Conservation (phyloP, 2,797 vertebrate genomes). For the Gouania willdenowi region DNA sequence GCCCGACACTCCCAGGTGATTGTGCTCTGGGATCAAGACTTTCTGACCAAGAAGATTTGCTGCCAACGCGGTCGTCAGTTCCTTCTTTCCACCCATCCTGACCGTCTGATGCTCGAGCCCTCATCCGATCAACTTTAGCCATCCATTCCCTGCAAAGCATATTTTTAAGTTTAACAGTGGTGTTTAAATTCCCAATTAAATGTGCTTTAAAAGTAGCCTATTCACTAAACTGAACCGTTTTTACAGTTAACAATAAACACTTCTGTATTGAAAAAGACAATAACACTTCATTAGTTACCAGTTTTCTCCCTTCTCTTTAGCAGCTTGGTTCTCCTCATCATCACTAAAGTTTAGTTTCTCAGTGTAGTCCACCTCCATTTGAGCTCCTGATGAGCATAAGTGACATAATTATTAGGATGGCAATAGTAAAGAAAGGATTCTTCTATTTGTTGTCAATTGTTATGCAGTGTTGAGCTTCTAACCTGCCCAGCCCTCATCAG, state of each 20-base stretch:
- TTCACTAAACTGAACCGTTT: too few species aligned
- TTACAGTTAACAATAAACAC: too few species aligned
- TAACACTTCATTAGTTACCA: constrained; percentile 71
- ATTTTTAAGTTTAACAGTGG: neutral
- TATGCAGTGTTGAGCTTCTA: constrained; percentile 13
- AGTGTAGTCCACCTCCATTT: constrained; percentile 98
- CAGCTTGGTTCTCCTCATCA: constrained; percentile 92
- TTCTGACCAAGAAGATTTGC: constrained; percentile 69
- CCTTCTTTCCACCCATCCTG: constrained; percentile 82
- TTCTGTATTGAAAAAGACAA: too few species aligned
- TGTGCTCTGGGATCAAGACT: constrained; percentile 69
- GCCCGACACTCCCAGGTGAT: constrained; percentile 66
- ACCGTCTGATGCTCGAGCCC: constrained; percentile 74
- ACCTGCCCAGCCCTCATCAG: constrained; percentile 99
- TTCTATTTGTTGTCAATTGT: too few species aligned
- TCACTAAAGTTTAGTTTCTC: constrained; percentile 99
- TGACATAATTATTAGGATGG: neutral
- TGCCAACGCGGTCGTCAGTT: constrained; percentile 72
- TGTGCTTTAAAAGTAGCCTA: too few species aligned
- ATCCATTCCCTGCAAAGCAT: constrained; percentile 79
- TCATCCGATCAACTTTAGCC: constrained; percentile 76
- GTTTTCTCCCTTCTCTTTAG: constrained; percentile 85
- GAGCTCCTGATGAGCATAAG: constrained; percentile 79
- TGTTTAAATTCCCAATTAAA: too few species aligned
- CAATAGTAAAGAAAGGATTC: too few species aligned